A percentile compares a stretch with the other conserved stretches of the same genome.
Evolutionary conservation across 1,140 invertebrate species (phyloP).

Genomic region (Cataglyphis hispanica): DNA sequence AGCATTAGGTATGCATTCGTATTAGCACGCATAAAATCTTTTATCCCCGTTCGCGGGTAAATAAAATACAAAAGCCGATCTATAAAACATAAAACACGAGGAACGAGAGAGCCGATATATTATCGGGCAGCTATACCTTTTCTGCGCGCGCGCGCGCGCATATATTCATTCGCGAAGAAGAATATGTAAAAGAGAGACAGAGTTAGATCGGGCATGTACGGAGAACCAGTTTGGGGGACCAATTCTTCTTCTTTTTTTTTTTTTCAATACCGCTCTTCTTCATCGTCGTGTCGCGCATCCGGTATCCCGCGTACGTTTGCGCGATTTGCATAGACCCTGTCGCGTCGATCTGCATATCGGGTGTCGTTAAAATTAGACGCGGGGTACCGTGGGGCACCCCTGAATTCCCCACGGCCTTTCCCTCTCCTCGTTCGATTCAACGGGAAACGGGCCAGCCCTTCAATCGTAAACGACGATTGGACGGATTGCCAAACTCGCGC

Average conservation of each 20-base stretch:
- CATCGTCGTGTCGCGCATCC: constrained; percentile 41
- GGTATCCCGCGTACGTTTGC: constrained; percentile 62
- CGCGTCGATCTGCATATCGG: constrained; percentile 84
- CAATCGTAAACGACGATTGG: constrained; percentile 66
- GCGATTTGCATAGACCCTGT: constrained; percentile 84
- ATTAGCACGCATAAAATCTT: constrained; percentile 51
- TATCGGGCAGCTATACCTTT: constrained; percentile 71
- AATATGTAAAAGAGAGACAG: constrained; percentile 30
- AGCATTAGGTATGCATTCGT: constrained; percentile 58
- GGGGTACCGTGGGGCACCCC: constrained; percentile 72
- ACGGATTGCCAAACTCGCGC: constrained; percentile 40
- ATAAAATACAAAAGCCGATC: constrained; percentile 73
- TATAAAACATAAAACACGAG: constrained; percentile 77
- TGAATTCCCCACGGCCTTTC: constrained; percentile 3
- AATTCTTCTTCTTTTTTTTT: constrained; percentile 70
- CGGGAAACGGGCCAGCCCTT: constrained; percentile 53
- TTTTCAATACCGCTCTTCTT: constrained; percentile 70
- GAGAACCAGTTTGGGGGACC: constrained; percentile 83
- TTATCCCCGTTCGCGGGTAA: constrained; percentile 31
- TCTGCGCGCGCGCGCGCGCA: neutral
- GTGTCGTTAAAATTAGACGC: constrained; percentile 85
- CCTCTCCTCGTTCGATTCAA: constrained; percentile 28
- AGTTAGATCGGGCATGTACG: constrained; percentile 13
- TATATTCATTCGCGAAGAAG: neutral
- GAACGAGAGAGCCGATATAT: constrained; percentile 81